Evolutionary conservation across 2,888 invertebrate genomes (phyloP), one percentile per base, ranked within the genome.

Genomic region (Penaeus monodon): DNA sequence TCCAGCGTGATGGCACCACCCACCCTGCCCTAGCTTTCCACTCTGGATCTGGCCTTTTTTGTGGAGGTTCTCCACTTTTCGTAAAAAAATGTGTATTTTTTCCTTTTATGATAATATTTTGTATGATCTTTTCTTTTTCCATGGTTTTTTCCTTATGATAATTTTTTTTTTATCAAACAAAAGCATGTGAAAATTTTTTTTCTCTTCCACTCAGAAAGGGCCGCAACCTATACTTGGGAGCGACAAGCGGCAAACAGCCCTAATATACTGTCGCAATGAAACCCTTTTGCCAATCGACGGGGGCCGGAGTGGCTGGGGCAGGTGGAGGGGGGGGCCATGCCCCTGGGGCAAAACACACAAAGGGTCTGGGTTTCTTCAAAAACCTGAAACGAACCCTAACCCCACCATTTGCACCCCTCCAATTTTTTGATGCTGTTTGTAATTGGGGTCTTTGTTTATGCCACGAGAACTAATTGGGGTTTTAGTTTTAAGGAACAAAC

Each of bases 381-480:
- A 94, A 94, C 91, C 93, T 94, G 86, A 94, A 94, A 90, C 93
- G 94, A 88, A 94, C 96, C 91, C 97, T 98, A 2, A 88, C 88
- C 29, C 90, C 27, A 81, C 89, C 17, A 78, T 88, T 24, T 64
- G 88, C 33, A 85, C 89, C 20, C 82, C 73, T 89, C 89, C 57
- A 89, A 76, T 82, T 90, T 78, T 88, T 88, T 65, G 90, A 90
- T 70, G 66, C 79, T 44, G 86, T 90, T 20, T 87, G 89, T 90
- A 85, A 88, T 90, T 84, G 38, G 82, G 68, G n/a, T n/a, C 68
- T 29, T 14, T 49, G 49, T 73, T 82, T 1, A 27, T 77, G 57
- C 57, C 65, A 29, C 44, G n/a, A 82, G 49, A 44, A 49, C 12
- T 49, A 49, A 14, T 49, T 49, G 49, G 49, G 12, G 12, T 49